phyloP scores from a whole-genome alignment of 2,797 vertebrate species.

The Sebastes miniatus region DNA sequence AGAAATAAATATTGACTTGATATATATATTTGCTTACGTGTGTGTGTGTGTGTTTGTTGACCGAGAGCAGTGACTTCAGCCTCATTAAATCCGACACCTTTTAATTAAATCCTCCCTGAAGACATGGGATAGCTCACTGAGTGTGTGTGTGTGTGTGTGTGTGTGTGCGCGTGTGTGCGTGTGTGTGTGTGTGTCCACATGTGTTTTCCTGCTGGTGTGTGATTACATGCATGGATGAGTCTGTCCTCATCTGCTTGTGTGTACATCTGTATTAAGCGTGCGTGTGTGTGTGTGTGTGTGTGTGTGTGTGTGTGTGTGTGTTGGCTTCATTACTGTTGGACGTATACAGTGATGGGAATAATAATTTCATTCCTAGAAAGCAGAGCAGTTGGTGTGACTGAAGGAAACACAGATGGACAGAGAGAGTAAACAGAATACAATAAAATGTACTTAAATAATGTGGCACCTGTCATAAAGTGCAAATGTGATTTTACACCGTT shows the following conservation, averaged over 20 bases:
- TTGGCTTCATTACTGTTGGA: too few species aligned
- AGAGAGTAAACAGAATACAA: neutral
- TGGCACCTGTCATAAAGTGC: too few species aligned
- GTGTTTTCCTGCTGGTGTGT: neutral
- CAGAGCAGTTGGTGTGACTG: neutral
- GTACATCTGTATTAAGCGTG: neutral
- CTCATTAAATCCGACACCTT: slow-evolving; percentile 49
- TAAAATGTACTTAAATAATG: too few species aligned
- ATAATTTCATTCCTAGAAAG: neutral
- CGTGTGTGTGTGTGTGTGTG: neutral
- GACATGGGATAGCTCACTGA: slow-evolving; percentile 13
- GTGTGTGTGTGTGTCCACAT: neutral
- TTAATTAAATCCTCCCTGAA: slow-evolving; percentile 49
- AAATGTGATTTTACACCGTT: too few species aligned
- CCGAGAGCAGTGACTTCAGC: slow-evolving; percentile 16
- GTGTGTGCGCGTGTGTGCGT: neutral
- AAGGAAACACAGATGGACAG: neutral
- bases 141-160: slow-evolving; percentile 2
- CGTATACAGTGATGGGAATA: neutral
- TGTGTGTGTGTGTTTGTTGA: neutral
- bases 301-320: neutral
- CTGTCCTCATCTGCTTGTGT: neutral
- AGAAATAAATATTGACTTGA: neutral
- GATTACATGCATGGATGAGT: slow-evolving; percentile 1
- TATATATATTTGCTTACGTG: too few species aligned